Evolutionary conservation across 2,888 invertebrate species (phyloP), one percentile per base, ranked within the genome.

Genomic region (Tinea semifulvella): DNA sequence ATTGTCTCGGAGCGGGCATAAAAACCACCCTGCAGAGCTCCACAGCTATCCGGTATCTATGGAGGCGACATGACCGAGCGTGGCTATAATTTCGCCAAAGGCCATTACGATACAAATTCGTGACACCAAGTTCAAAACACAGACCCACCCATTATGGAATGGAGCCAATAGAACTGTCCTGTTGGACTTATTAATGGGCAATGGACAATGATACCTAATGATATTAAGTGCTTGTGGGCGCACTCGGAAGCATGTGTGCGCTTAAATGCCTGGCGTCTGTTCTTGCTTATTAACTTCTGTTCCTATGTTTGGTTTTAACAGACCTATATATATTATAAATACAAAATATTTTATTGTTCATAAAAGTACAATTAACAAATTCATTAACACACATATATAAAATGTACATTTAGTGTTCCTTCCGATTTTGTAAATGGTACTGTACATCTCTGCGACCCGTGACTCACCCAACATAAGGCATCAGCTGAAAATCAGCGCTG

Each of bases 171-270:
- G 68, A 75, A 70, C 71, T 73, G 73, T 74, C 73, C 57, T 53
- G 52, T 18, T 19, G 54, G 57, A 60, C 67, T 74, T 77, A 79
- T 79, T 76, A 77, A 80, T 70, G 73, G 65, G 60, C 55, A 52
- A 53, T 58, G 65, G 70, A 74, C 76, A 76, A 75, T 74, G 68
- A 71, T 62, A 63, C n/a, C 66, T 73, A 73, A 75, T 69, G 70
- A 67, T 68, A 77, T 79, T 72, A 77, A 72, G 67, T 47, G 46
- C 46, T 46, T 46, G 46, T 31, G 40, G 40, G 40, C 40, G 40
- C 40, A 40, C n/a, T 40, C 40, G 40, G 40, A 20, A 22, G 40
- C 40, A 40, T 40, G 22, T 40, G 40, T 40, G 40, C 40, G 40
- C 17, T 22, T 40, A 10, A 40, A 40, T 20, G 17, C 40, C 17